Evolutionary conservation across 1,140 invertebrate species (phyloP).

Genomic region (Drosophila sucinea): DNA sequence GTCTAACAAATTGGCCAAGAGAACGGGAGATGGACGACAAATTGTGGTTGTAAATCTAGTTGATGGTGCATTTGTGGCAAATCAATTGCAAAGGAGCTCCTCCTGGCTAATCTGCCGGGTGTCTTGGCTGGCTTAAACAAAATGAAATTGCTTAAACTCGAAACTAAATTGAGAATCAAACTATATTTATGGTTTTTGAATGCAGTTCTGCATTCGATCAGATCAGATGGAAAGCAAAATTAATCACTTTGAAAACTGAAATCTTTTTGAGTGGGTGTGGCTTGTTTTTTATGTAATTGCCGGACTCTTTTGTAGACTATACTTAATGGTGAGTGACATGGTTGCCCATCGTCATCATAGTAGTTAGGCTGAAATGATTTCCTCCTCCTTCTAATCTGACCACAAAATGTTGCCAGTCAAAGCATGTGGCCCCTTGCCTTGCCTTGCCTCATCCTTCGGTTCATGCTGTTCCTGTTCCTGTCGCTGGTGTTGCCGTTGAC

Average conservation of each 20-base stretch:
- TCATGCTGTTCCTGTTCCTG: slow-evolving; percentile 8
- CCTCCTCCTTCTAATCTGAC: slow-evolving; percentile 3
- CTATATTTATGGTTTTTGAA: too few relatives aligned
- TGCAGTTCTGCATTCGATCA: too few relatives aligned
- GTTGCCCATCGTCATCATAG: background rate
- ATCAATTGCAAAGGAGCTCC: slow-evolving; percentile 28
- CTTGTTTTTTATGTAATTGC: too few relatives aligned
- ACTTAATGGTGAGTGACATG: background rate
- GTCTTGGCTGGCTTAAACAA: background rate
- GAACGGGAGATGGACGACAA: slow-evolving; percentile 49
- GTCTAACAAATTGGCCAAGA: slow-evolving; percentile 13
- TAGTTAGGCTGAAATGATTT: background rate
- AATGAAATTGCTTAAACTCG: background rate
- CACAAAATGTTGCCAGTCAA: slow-evolving; percentile 12
- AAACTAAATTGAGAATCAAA: too few relatives aligned
- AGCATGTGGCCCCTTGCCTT: background rate
- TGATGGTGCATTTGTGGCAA: slow-evolving; percentile 53
- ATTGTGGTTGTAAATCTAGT: slow-evolving; percentile 67
- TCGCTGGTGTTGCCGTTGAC: background rate
- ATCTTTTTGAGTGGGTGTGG: too few relatives aligned
- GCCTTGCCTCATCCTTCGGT: slow-evolving; percentile 11
- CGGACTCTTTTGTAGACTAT: background rate
- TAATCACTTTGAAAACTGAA: too few relatives aligned
- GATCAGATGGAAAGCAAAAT: too few relatives aligned
- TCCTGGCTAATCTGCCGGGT: background rate